Evolutionary conservation across 2,113 vertebrate genomes (phyloP).

Genomic region (Columba livia): DNA sequence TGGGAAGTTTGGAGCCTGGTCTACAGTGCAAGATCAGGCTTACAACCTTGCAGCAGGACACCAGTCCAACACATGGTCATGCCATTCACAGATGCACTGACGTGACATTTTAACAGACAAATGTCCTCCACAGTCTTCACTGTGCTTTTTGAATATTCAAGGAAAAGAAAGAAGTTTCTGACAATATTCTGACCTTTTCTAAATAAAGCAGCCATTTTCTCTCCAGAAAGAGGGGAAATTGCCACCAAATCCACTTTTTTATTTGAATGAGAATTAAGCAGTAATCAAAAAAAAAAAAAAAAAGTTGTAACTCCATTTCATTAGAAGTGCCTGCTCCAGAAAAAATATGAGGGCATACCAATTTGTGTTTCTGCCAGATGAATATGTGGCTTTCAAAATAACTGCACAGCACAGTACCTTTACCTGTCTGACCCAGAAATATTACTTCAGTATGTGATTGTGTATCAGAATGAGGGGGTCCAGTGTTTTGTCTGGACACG

Average conservation of each 20-base stretch:
- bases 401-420: not conserved
- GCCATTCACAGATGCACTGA: not conserved
- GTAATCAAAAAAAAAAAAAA: not conserved
- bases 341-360: not conserved
- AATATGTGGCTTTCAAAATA: not conserved
- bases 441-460: not conserved
- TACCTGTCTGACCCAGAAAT: not conserved
- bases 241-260: not conserved
- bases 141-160: not conserved
- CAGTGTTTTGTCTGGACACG: not conserved
- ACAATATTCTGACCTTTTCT: not conserved
- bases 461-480: not conserved
- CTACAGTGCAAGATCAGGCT: not conserved
- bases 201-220: not conserved
- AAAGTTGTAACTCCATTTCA: not conserved
- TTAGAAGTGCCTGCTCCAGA: not conserved
- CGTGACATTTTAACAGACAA: not conserved
- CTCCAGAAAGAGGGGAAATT: not conserved
- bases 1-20: not conserved
- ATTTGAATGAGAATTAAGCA: not conserved
- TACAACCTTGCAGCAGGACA: not conserved
- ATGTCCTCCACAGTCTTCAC: not conserved
- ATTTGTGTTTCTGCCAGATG: not conserved
- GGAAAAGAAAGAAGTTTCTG: not conserved
- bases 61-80: rapidly evolving